These are phyloP conservation scores for Eubasilissa regina DNA, from an alignment of 1,140 invertebrate species.

Conservation along the genomic window DNA sequence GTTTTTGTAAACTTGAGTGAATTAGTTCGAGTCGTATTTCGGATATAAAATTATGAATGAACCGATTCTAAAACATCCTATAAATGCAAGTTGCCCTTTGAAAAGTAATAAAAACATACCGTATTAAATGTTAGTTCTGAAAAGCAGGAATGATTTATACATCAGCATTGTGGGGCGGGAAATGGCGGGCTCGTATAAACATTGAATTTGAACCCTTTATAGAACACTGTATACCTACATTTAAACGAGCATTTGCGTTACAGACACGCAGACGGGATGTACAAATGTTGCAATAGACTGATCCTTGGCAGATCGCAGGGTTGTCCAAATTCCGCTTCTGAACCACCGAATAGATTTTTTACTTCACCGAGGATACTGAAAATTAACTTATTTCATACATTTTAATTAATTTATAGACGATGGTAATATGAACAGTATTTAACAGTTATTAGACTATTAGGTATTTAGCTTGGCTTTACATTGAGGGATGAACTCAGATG, in stretches of 20 bases:
- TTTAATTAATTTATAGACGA: too few species aligned
- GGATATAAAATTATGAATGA: too few species aligned
- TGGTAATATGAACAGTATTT: too few species aligned
- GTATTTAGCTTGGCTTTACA: not conserved
- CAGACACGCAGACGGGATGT: slow-evolving; percentile 25
- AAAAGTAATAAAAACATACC: slow-evolving; percentile 15
- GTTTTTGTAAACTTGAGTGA: too few species aligned
- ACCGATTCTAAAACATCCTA: not conserved
- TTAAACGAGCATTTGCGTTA: slow-evolving; percentile 13
- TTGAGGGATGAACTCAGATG: not conserved
- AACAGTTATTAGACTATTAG: not conserved
- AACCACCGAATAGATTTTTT: too few species aligned
- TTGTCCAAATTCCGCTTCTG: not conserved
- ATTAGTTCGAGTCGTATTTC: too few species aligned
- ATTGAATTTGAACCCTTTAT: slow-evolving; percentile 28
- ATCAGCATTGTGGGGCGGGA: slow-evolving; percentile 19
- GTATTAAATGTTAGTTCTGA: slow-evolving; percentile 23
- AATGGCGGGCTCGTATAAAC: slow-evolving; percentile 21
- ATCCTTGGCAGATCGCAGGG: slow-evolving; percentile 5
- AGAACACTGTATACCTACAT: not conserved
- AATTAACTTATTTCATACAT: too few species aligned
- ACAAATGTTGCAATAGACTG: slow-evolving; percentile 29
- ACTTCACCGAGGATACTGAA: too few species aligned
- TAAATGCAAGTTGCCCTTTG: slow-evolving; percentile 15
- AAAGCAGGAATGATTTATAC: slow-evolving; percentile 31